Base-by-base conservation (phyloP, 2,888 invertebrate genomes). In the Hemicrepidius hirtus region DNA sequence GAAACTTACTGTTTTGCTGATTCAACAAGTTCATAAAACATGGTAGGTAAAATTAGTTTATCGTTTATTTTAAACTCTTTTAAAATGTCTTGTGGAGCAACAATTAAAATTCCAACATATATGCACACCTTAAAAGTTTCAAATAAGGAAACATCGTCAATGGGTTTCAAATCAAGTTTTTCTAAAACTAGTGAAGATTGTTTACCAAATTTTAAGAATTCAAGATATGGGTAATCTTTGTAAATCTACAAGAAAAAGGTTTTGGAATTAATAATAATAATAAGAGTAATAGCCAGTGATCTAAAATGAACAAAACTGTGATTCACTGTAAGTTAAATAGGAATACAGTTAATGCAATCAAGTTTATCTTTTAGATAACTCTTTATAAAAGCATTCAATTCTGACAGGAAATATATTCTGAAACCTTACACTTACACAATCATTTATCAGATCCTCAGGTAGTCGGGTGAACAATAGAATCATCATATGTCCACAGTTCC, bases 401-500 rank as follows among this genome's bases (percentile, higher is more conserved):
- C n/a, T n/a, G n/a, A n/a, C n/a, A n/a, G n/a, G n/a, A n/a, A n/a
- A n/a, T n/a, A n/a, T n/a, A n/a, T n/a, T n/a, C 9, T 5, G 1
- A 40, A 1, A 28, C 10, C 28, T 16, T 6, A 28, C 35, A 68
- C 68, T 59, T 24, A 64, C 60, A 69, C 73, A 73, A 81, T 50
- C 57, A n/a, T 21, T 16, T 28, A 7, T 9, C 3, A 49, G n/a
- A 50, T 68, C 59, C 41, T 65, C 64, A 12, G 64, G 70, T 7
- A 71, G 16, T 13, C 21, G 46, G 7, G n/a, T 65, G 40, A 46
- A 62, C 16, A 74, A 13, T 12, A 70, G 18, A 32, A 67, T 28
- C 18, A 74, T 70, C 5, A 67, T 63, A 20, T 63, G 49, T 0
- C 91, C 92, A 74, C 90, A 89, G 78, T 92, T 90, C 5, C 89